Percentiles rank a stretch among this genome's conserved stretches.
Conservation (phyloP, 2,113 vertebrate species). For the Hippolais icterina region DNA sequence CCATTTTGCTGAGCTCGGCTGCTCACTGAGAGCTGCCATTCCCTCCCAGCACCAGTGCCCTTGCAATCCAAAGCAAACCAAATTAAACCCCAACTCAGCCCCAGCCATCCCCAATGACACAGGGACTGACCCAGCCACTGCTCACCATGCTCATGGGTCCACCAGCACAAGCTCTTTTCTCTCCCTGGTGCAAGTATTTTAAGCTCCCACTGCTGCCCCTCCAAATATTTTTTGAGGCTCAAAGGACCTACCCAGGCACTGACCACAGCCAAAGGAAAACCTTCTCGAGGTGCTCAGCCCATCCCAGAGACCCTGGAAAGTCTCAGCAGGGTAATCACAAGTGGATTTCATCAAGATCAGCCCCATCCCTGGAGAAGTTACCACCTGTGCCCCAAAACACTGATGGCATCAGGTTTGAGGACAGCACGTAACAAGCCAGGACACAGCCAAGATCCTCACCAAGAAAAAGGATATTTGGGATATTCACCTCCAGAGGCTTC, state of each 20-base stretch:
- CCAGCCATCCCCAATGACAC: not conserved
- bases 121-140: not conserved
- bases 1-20: conserved; percentile 12
- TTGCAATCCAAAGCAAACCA: not conserved
- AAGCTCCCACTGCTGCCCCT: not conserved
- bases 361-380: not conserved
- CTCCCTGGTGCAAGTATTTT: not conserved
- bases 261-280: not conserved
- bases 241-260: not conserved
- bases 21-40: fast-evolving
- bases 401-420: fast-evolving
- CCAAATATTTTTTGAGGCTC: not conserved
- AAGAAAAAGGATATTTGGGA: not conserved
- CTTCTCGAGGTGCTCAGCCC: fast-evolving
- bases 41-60: not conserved
- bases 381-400: fast-evolving
- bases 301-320: not conserved
- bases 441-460: fast-evolving
- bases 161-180: not conserved
- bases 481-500: fast-evolving
- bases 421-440: fast-evolving
- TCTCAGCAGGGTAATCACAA: not conserved
- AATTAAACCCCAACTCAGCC: not conserved
- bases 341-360: not conserved
- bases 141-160: fast-evolving